These are phyloP conservation scores for Coilia nasus DNA, from an alignment of 2,797 vertebrate genomes.

Conservation along the genomic window DNA sequence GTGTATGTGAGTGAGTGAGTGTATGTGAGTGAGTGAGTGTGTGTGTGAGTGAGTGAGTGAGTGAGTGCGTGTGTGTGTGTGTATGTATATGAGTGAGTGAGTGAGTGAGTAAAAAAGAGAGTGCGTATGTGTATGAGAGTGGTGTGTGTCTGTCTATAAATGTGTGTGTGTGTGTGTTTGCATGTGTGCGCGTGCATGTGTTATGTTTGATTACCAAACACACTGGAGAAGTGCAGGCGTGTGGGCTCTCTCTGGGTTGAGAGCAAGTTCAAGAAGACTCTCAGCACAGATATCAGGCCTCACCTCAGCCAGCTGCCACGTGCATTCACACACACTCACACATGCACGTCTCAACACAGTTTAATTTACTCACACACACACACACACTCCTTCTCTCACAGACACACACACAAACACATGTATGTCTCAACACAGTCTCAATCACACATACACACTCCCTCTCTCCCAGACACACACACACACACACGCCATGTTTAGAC, in stretches of 20 bases:
- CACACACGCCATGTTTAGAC: too few species aligned
- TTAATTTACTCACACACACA: too few species aligned
- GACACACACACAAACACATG: too few species aligned
- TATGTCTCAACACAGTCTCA: neutral
- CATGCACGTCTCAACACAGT: neutral
- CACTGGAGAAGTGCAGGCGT: neutral
- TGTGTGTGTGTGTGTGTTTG: constrained; percentile 1
- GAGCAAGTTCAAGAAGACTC: constrained; percentile 19
- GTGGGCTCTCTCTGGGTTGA: neutral
- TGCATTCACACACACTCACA: neutral
- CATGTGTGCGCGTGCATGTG: neutral
- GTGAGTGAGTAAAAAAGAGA: too few species aligned
- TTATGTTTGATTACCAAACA: constrained; percentile 3
- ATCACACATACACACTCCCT: too few species aligned
- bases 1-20: too few species aligned
- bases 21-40: too few species aligned
- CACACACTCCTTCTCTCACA: too few species aligned
- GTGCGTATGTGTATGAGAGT: neutral
- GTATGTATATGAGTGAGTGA: neutral
- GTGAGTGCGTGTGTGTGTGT: too few species aligned
- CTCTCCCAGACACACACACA: too few species aligned
- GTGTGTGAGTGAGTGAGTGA: too few species aligned
- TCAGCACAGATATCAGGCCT: neutral
- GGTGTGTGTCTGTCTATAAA: neutral
- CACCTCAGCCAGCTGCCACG: neutral